Evolutionary conservation across 2,113 vertebrate genomes (phyloP), one percentile per base, ranked within the genome.

Genomic region (Acanthochromis polyacanthus): DNA sequence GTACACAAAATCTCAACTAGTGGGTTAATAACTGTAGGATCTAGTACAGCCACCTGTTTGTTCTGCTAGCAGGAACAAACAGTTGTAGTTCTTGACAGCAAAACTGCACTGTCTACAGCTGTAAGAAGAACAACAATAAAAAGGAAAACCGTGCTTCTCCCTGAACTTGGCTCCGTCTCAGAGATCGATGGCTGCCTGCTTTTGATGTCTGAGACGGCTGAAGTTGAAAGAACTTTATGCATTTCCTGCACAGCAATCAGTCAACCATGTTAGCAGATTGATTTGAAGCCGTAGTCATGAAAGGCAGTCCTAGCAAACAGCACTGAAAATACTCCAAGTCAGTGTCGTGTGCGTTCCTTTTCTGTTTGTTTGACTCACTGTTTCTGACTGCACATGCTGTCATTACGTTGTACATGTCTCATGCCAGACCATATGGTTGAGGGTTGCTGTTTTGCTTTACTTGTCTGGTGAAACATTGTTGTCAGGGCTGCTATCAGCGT

Each of bases 201-300:
- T 82, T 86, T 89, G 82, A 88, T 79, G 89, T 85, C 89, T 48
- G 63, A 22, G 66, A 53, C 25, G 28, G 57, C 71, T 75, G 45
- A 78, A 78, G 88, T 91, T 91, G 74, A 90, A 92, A 90, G 81
- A 64, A 57, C 19, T 58, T 22, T 64, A 71, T 23, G 46, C 4
- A 23, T 75, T 89, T 87, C 83, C 83, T 89, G 84, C 12, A 12
- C 23, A 48, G 59, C 72, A 52, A 71, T 85, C 82, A 72, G 74
- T 73, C 79, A 63, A 82, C 59, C 51, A n/a, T 45, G 59, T 81
- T 71, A 61, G 86, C 72, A 70, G 43, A 65, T 71, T 60, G 60
- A 71, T 80, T 80, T 83, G 73, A 71, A 88, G 71, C 55, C 10
- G 57, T 22, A 20, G 17, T 65, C 25, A 78, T 78, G n/a, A 71